Conservation (phyloP, 2,888 invertebrate genomes). For the Tipula lateralis region DNA sequence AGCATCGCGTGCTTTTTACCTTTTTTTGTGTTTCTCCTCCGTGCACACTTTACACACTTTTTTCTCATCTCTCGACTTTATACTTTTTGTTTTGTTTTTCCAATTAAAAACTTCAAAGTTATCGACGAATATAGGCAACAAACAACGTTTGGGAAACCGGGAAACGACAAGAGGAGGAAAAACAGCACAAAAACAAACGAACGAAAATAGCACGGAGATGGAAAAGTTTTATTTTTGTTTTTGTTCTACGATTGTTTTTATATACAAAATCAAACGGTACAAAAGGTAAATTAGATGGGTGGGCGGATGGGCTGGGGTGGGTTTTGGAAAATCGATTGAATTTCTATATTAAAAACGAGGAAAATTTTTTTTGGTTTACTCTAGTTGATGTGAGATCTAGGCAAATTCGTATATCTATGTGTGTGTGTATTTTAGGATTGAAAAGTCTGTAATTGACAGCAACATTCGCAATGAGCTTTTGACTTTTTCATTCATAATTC, state of each 20-base stretch:
- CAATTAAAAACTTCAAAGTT: constrained; percentile 11
- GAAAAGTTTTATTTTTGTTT: neutral
- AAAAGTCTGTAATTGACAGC: neutral
- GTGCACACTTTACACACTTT: neutral
- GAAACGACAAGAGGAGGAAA: neutral
- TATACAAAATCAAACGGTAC: neutral
- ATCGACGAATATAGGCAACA: too few relatives aligned
- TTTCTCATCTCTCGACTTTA: neutral
- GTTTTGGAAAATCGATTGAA: neutral
- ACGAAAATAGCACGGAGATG: neutral
- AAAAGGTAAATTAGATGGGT: neutral
- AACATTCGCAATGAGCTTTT: neutral
- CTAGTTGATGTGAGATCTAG: neutral
- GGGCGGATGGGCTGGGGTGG: neutral
- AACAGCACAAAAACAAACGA: neutral
- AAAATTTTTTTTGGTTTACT: neutral
- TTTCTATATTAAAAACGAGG: neutral
- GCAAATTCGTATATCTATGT: neutral
- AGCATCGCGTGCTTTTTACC: neutral
- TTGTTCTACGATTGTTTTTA: neutral
- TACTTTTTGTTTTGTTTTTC: neutral
- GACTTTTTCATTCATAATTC: neutral
- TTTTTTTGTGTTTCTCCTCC: neutral
- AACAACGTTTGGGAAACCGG: too few relatives aligned
- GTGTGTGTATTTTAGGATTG: neutral